Base-by-base conservation (phyloP, 2,888 invertebrate genomes). In the Timandra comae region DNA sequence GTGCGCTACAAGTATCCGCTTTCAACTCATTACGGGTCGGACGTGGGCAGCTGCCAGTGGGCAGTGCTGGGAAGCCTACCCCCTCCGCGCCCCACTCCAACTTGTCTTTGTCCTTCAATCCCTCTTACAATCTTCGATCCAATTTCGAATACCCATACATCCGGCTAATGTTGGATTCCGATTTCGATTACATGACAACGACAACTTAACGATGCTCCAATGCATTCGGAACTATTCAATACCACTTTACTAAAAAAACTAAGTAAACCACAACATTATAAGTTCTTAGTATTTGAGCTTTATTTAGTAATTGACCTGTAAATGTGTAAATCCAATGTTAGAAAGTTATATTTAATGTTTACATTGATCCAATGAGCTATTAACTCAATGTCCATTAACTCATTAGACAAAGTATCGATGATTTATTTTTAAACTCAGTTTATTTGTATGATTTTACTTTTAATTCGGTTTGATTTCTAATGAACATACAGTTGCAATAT, bases 1-100 rank as follows among this genome's bases (percentile, higher is more conserved):
- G 84, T 84, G 84, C 82, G 82, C 80, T 85, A 85, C 84, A 85
- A 84, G 84, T 85, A 85, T 85, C 84, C 81, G 84, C 84, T 85
- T 85, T 85, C 84, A 85, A 85, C 84, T 85, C 84, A 85, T 85
- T 85, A 85, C 79, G 71, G 80, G 59, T 71, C 74, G 81, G 81
- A 82, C 82, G 82, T 81, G 79, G 81, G 81, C 80, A 82, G 84
- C 82, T 78, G 81, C 78, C 64, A 48, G 57, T 52, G 38, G 41
- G 47, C 53, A 53, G 50, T 45, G 44, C 50, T 57, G 38, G 50
- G 38, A 46, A 50, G 56, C 53, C 60, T 63, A 52, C 62, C 56
- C 45, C 52, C 51, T 43, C 60, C 51, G 57, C 49, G 60, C 28
- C 27, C 37, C 7, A 20, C 8, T 44, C 46, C 57, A 50, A 51